Evolutionary conservation across 2,113 vertebrate species (phyloP).

Genomic region (Brachyhypopomus gauderio): DNA sequence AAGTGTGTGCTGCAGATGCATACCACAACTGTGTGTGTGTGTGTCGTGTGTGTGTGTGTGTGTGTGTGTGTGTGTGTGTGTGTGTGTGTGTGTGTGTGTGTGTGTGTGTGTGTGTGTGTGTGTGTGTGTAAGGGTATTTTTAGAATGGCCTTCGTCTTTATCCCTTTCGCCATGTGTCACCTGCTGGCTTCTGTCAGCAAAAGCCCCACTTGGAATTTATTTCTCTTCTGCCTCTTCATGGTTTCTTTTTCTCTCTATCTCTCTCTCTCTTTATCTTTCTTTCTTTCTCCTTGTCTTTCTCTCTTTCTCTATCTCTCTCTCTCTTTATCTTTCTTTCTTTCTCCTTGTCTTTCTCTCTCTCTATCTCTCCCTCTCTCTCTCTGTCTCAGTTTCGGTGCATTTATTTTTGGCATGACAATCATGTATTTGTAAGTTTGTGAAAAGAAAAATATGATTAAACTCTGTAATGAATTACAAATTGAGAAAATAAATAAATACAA

Average conservation of each 20-base stretch:
- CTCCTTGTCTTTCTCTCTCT: background rate
- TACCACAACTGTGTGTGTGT: constrained; percentile 36
- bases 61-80: constrained; percentile 38
- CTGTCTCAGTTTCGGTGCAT: background rate
- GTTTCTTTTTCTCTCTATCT: background rate
- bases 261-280: background rate
- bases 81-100: constrained; percentile 45
- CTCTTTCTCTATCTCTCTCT: background rate
- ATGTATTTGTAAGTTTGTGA: too few species aligned
- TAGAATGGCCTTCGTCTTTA: constrained; percentile 55
- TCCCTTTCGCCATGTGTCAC: constrained; percentile 54
- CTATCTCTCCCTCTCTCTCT: background rate
- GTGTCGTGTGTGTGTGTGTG: constrained; percentile 40
- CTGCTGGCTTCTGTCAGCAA: constrained; percentile 54
- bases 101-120: constrained; percentile 43
- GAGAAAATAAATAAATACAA: too few species aligned
- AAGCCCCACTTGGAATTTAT: constrained; percentile 8
- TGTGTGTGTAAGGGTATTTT: constrained; percentile 59
- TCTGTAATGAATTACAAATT: too few species aligned
- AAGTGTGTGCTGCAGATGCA: constrained; percentile 25
- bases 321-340: background rate
- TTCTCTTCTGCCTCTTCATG: constrained; percentile 28
- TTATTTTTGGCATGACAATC: too few species aligned
- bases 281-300: too few species aligned
- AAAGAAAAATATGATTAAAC: too few species aligned